Evolutionary conservation across 2,888 invertebrate species (phyloP).

Genomic region (Caenorhabditis imperialis): DNA sequence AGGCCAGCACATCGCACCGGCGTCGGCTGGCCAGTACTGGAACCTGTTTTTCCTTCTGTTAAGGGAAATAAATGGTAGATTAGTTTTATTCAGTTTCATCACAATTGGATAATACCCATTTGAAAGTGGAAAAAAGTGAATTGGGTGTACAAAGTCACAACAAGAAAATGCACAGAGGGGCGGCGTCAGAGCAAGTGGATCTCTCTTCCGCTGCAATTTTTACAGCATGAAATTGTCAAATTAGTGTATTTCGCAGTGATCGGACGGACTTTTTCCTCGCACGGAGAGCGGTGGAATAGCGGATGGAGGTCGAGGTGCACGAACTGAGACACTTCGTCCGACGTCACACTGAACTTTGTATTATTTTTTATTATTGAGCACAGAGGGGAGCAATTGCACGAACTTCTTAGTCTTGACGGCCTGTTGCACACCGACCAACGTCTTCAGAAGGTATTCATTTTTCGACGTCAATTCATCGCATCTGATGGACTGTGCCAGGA

Average conservation of each 20-base stretch:
- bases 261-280: slow-evolving; percentile 58
- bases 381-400: too few relatives aligned
- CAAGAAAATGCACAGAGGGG: neutral
- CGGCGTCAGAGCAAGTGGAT: slow-evolving; percentile 49
- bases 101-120: slow-evolving; percentile 16
- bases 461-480: slow-evolving; percentile 61
- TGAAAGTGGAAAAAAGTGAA: neutral
- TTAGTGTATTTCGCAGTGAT: slow-evolving; percentile 57
- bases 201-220: slow-evolving; percentile 65
- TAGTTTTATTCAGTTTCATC: slow-evolving; percentile 6
- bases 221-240: slow-evolving; percentile 69
- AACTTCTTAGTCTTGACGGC: slow-evolving; percentile 33
- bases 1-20: too few relatives aligned
- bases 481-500: slow-evolving; percentile 83
- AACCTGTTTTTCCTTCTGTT: too few relatives aligned
- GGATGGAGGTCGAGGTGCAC: slow-evolving; percentile 40
- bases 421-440: slow-evolving; percentile 32
- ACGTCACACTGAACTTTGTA: slow-evolving; percentile 29
- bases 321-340: slow-evolving; percentile 37
- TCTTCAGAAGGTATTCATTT: slow-evolving; percentile 50
- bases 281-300: slow-evolving; percentile 63
- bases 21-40: too few relatives aligned
- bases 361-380: too few relatives aligned
- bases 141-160: neutral
- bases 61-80: too few relatives aligned